These are phyloP conservation scores for Atrichornis clamosus DNA, from an alignment of 2,113 vertebrate species.

Conservation along the genomic window DNA sequence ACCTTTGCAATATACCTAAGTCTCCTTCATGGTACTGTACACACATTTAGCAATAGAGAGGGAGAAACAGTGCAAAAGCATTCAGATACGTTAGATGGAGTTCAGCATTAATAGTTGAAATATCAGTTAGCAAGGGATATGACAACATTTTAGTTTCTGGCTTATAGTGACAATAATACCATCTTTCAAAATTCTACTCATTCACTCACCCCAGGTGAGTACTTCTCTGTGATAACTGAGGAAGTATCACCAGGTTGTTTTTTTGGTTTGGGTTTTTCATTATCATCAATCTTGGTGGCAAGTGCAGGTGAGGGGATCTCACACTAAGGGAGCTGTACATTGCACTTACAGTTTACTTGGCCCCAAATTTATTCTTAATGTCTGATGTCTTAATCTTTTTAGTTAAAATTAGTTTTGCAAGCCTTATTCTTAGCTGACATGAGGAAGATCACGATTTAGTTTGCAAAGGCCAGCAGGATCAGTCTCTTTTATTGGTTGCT, in stretches of 20 bases:
- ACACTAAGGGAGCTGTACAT: not conserved
- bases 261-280: not conserved
- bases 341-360: not conserved
- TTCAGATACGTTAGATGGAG: not conserved
- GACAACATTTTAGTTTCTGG: not conserved
- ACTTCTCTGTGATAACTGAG: not conserved
- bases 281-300: not conserved
- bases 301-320: not conserved
- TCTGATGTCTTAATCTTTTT: not conserved
- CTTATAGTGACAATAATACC: not conserved
- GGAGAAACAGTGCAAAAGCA: not conserved
- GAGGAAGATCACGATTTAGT: not conserved
- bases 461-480: not conserved
- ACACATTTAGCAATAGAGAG: not conserved
- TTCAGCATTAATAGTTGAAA: conserved; percentile 5
- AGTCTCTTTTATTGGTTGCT: not conserved
- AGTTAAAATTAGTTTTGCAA: not conserved
- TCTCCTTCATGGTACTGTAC: conserved; percentile 38
- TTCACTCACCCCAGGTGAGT: not conserved
- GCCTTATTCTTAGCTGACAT: not conserved
- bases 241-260: not conserved
- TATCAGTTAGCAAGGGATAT: not conserved
- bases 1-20: conserved; percentile 28
- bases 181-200: not conserved
- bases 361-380: not conserved